A percentile compares a stretch with the other conserved stretches of the same genome.
Evolutionary conservation across 2,113 vertebrate species (phyloP).

Genomic region (Apaloderma vittatum): DNA sequence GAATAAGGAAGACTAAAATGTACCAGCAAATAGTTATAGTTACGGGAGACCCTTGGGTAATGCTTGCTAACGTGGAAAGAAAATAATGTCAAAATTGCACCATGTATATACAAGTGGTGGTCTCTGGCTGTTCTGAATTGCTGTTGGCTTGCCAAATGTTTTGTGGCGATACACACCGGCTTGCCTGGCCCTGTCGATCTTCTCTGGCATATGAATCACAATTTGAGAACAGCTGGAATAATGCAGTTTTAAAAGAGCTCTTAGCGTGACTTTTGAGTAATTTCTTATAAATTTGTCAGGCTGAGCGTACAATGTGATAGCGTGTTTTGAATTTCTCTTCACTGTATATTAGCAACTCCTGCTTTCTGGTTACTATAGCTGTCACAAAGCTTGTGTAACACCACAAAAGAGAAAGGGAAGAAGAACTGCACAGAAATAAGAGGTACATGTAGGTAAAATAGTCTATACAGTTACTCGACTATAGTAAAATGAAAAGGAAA

Average conservation of each 20-base stretch:
- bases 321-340: neutral
- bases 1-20: neutral
- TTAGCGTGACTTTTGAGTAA: neutral
- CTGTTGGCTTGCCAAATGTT: fast-evolving
- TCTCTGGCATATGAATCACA: neutral
- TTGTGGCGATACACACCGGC: fast-evolving
- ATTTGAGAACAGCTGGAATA: neutral
- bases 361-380: neutral
- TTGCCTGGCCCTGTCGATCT: neutral
- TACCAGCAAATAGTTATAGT: neutral
- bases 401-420: neutral
- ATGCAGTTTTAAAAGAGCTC: neutral
- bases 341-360: neutral
- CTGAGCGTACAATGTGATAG: neutral
- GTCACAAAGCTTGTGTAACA: neutral
- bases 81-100: neutral
- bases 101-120: neutral
- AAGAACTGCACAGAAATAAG: neutral
- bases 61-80: neutral
- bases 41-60: neutral
- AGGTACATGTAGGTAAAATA: neutral
- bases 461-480: neutral
- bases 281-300: neutral
- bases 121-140: neutral
- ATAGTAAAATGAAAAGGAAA: neutral